Evolutionary conservation across 92 coral and sea anemone species (phyloP).

Genomic region (Zoanthus sansibaricus): DNA sequence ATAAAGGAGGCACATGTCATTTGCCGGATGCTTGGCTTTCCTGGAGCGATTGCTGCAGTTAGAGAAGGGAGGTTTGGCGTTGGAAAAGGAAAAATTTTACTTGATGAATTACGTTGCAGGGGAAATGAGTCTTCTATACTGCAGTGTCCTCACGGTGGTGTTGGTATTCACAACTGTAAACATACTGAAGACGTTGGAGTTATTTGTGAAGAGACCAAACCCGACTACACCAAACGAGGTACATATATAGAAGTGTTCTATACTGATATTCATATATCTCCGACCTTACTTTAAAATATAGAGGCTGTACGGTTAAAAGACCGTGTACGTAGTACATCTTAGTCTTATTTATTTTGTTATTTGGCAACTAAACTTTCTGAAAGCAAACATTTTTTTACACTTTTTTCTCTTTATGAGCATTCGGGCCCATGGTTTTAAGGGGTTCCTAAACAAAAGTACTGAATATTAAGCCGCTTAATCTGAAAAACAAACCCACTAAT

Average conservation of each 20-base stretch:
- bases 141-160: slow-evolving; percentile 1
- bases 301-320: too few species aligned
- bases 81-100: not conserved
- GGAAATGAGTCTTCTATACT: slow-evolving; percentile 9
- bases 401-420: too few species aligned
- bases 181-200: slow-evolving; percentile 15
- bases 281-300: too few species aligned
- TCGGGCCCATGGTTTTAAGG: too few species aligned
- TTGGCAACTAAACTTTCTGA: too few species aligned
- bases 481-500: too few species aligned
- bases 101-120: not conserved
- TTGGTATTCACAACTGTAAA: slow-evolving; percentile 1
- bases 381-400: too few species aligned
- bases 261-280: too few species aligned
- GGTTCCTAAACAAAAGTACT: too few species aligned
- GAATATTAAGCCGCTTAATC: too few species aligned
- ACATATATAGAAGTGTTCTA: not conserved
- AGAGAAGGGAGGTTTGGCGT: slow-evolving; percentile 1
- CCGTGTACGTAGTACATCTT: too few species aligned
- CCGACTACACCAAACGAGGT: slow-evolving; percentile 20
- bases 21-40: slow-evolving; percentile 33
- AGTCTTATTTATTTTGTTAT: too few species aligned
- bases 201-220: not conserved
- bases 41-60: slow-evolving; percentile 23
- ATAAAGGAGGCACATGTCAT: slow-evolving; percentile 9